A percentile compares a stretch with the other conserved stretches of the same genome.
phyloP scores from a whole-genome alignment of 2,113 vertebrate genomes.

The Spermophilus dauricus region DNA sequence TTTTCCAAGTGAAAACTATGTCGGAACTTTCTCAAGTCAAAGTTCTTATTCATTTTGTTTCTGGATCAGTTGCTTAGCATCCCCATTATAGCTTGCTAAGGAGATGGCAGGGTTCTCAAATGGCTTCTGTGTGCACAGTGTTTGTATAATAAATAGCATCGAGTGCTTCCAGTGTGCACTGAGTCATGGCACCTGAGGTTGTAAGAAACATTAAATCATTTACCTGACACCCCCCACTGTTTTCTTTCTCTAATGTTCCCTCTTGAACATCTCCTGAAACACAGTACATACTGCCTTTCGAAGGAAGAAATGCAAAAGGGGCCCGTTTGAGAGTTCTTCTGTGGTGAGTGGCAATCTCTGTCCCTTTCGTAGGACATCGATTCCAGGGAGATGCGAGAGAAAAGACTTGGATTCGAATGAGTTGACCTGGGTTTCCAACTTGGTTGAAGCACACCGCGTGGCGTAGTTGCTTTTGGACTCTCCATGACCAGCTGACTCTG shows the following conservation, averaged over 20 bases:
- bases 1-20: constrained; percentile 12
- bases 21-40: neutral
- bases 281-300: neutral
- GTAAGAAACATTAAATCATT: constrained; percentile 23
- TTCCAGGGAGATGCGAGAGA: neutral
- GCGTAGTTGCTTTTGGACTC: neutral
- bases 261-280: neutral
- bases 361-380: neutral
- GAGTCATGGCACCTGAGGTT: neutral
- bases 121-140: constrained; percentile 36
- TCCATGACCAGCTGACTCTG: neutral
- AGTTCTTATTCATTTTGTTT: constrained; percentile 10
- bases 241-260: neutral
- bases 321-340: neutral
- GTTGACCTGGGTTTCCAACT: neutral
- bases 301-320: neutral
- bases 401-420: neutral
- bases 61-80: constrained; percentile 8
- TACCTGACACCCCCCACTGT: neutral
- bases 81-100: constrained; percentile 55
- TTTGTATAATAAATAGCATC: constrained; percentile 65
- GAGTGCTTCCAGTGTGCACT: constrained; percentile 26
- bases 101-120: constrained; percentile 20
- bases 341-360: neutral
- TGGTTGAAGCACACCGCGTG: neutral